Base-by-base conservation (phyloP, 35 echinoderm and acorn worm species). In the Holothuria glaberrima region DNA sequence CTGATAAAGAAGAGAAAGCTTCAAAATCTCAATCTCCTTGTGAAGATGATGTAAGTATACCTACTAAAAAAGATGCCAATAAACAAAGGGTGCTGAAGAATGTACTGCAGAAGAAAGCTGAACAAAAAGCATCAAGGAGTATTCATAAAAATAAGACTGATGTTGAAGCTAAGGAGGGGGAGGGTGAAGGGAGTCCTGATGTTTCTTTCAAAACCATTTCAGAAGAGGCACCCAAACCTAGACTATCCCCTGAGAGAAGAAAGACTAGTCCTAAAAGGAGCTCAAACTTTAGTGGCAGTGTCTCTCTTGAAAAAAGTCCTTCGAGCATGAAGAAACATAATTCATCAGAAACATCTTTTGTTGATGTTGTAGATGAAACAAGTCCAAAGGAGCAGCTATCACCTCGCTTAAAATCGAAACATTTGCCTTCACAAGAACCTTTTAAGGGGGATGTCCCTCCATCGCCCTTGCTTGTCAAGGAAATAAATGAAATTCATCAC, bases 321-420 rank as follows among this genome's bases (percentile, higher is more conserved):
- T n/a, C 66, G 12, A 1, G 66, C 13, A 33, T 4, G 25, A 75
- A 75, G 17, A 18, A 41, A n/a, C 9, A 7, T 17, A 33, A 25
- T 0, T 12, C 12, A 33, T n/a, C 17, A 4, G 31, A 69, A 69
- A 35, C 71, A 19, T 75, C 71, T 75, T 32, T 35, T 3, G 32
- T 75, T 75, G 71, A 75, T 38, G 71, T 75, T 19, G 34, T 75
- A 21, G 71, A 75, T 38, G 31, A 75, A 38, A 75, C 71, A 45
- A 75, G 34, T 45, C 71, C 38, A 75, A 75, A 75, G 34, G 31
- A 36, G 20, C 38, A 21, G 22, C 71, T n/a, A 5, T 75, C 71
- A 20, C 71, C 34, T 13, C 32, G 71, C 71, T 38, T 17, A 21
- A 75, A 38, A 75, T 75, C 71, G 12, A 75, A 75, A 10, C 20